Base-by-base conservation (phyloP, 2,797 vertebrate species). In the Falco concolor region DNA sequence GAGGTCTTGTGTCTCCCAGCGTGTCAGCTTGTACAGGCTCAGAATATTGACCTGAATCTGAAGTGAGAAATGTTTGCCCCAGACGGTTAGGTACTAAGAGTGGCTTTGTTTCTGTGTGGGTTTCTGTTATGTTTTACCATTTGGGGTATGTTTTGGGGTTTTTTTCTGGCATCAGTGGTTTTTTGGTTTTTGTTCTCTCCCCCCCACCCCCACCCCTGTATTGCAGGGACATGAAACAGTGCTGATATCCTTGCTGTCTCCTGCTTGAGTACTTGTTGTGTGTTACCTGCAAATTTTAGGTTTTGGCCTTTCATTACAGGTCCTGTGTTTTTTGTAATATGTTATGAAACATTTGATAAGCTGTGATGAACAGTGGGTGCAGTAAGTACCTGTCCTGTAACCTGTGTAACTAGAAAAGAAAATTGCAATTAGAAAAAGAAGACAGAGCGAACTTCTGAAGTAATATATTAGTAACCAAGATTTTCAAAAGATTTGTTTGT, bases 151-250 rank as follows among this genome's bases (percentile, higher is more conserved):
- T 68, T 72, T 84, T 59, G 8, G 38, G 38, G 5, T 38, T 40
- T 40, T 68, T 89, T 70, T 75, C 27, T 60, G 14, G 23, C 64
- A 6, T 59, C 7, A 19, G 11, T 20, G 8, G 0, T n/a, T 80
- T 34, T 20, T 2, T 2, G 15, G n/a, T 23, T 7, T 53, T 61
- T 40, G 1, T 7, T 72, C 40, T 42, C 12, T 3, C 1, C 0
- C 4, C 5, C 5, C 3, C 1, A 12, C 6, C 38, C 38, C 38
- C 1, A 12, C 13, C 40, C 40, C 40, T 14, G 0, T 32, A 20
- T 38, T 80, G 6, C 21, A 47, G 34, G 47, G 9, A 17, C 16
- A 8, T 65, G 53, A 49, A 15, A 68, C 7, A 25, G 8, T 1
- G 1, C 15, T 34, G 5, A 21, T 57, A 19, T 19, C 42, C 12